phyloP scores from a whole-genome alignment of 2,888 invertebrate species.

The Zeuzera pyrina region DNA sequence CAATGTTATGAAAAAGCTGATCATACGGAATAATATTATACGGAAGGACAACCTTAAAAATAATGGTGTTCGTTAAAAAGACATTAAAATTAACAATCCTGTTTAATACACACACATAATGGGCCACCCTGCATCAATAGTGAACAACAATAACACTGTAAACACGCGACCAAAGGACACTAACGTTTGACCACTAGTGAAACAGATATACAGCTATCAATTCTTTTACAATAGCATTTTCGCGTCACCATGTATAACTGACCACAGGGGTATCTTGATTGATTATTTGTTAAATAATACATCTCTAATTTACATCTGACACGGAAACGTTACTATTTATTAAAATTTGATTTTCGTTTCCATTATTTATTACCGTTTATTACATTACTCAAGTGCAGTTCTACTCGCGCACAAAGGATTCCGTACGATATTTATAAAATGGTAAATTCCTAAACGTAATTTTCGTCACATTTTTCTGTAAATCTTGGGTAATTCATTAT shows the following conservation, averaged over 20 bases:
- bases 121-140: constrained; percentile 22
- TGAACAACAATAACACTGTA: constrained; percentile 24
- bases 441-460: too few relatives aligned
- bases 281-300: constrained; percentile 51
- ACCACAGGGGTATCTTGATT: constrained; percentile 45
- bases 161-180: not conserved
- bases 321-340: too few relatives aligned
- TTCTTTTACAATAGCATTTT: constrained; percentile 36
- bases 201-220: constrained; percentile 28
- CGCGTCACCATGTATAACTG: constrained; percentile 30
- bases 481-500: too few relatives aligned
- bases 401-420: too few relatives aligned
- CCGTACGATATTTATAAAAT: too few relatives aligned
- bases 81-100: constrained; percentile 27
- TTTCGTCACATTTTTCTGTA: too few relatives aligned
- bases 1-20: too few relatives aligned
- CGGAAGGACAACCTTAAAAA: too few relatives aligned
- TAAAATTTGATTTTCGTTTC: too few relatives aligned
- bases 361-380: too few relatives aligned
- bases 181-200: not conserved
- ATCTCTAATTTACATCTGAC: constrained; percentile 47
- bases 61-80: constrained; percentile 30
- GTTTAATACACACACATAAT: constrained; percentile 34
- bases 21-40: too few relatives aligned
- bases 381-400: too few relatives aligned